Evolutionary conservation across 2,797 vertebrate genomes (phyloP), one percentile per base, ranked within the genome.

Genomic region (Brachyalestes nurse): DNA sequence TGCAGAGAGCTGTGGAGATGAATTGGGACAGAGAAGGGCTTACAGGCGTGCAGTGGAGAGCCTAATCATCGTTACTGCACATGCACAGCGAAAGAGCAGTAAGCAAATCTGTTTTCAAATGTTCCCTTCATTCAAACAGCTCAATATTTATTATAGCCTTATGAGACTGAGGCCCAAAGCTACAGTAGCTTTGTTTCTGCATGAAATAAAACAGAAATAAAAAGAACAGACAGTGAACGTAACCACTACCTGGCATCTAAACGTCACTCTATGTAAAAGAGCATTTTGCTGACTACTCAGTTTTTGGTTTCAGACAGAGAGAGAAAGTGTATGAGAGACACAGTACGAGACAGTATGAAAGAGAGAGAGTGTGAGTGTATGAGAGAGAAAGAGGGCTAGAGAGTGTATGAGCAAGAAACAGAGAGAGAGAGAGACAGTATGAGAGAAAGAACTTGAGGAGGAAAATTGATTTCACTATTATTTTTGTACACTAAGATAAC

Each of bases 261-360:
- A 70, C 72, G 67, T 72, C 83, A 77, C 78, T 83, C 75, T 0
- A 14, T 53, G 3, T 58, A 58, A 86, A 84, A 81, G 55, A 49
- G 38, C 23, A 77, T 89, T 91, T 84, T 81, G 88, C 89, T 87
- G 90, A 90, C 85, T 82, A 71, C 70, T 85, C 58, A 79, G 77
- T 83, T 67, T 65, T 76, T 64, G 78, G 77, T 83, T 86, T 28
- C 28, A 28, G 28, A 28, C 28, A 28, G 28, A 28, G 28, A 28
- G 28, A 28, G 28, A 28, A 28, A 28, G 61, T 78, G 49, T 65
- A 78, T 87, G 69, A 85, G 87, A 72, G 81, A 62, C 85, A 58
- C 21, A 75, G 62, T 85, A 64, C 65, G 77, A 81, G 60, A 40
- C 67, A 60, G 60, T 79, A 38, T 81, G 38, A 28, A 3, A 28